phyloP scores from a whole-genome alignment of 1,140 invertebrate species.

The Lepidurus couesii region DNA sequence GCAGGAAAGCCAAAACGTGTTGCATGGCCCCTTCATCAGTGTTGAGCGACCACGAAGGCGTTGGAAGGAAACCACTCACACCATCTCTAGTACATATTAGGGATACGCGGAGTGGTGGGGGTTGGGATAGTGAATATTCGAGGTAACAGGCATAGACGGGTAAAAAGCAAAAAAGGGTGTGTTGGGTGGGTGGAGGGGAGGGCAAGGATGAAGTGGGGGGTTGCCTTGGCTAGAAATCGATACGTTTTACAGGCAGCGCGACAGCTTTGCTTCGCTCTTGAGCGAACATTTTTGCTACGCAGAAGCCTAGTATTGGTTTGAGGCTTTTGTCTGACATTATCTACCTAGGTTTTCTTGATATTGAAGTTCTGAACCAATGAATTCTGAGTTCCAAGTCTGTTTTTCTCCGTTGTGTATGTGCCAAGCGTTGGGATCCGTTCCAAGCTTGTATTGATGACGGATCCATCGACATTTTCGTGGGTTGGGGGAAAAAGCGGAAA shows the following conservation, averaged over 20 bases:
- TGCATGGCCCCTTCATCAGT: neutral
- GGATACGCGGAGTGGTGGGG: neutral
- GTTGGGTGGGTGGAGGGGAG: neutral
- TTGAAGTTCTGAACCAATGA: neutral
- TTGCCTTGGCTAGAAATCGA: neutral
- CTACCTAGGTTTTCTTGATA: neutral
- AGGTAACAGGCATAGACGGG: neutral
- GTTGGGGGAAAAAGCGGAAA: too few relatives aligned
- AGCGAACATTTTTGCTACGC: neutral
- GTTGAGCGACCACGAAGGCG: neutral
- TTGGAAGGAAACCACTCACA: conserved; percentile 7
- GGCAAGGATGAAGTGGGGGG: neutral
- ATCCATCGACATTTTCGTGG: too few relatives aligned
- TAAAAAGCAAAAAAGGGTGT: too few relatives aligned
- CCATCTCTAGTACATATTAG: neutral
- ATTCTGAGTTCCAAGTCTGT: neutral
- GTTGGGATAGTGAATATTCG: neutral
- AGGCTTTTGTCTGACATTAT: neutral
- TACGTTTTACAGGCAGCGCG: neutral
- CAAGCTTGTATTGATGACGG: too few relatives aligned
- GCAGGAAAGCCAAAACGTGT: conserved; percentile 7
- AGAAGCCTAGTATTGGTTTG: neutral
- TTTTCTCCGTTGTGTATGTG: too few relatives aligned
- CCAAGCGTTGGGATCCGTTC: too few relatives aligned
- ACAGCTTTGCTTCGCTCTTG: neutral